Conservation (phyloP, 2,888 invertebrate genomes). For the Spialia ferax region DNA sequence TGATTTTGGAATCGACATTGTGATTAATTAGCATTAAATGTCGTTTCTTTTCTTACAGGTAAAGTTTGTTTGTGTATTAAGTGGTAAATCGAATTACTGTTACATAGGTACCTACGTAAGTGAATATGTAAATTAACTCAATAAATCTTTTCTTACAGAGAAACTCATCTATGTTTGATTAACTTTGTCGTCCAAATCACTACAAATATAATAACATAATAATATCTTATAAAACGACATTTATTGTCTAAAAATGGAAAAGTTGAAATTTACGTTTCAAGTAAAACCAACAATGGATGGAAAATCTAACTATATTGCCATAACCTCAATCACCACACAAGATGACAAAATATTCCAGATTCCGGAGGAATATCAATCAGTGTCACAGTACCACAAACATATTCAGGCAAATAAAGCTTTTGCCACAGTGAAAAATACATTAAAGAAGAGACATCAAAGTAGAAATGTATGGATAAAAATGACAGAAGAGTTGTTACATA, state of each 20-base stretch:
- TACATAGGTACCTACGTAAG: background rate
- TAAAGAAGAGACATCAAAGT: slow-evolving; percentile 42
- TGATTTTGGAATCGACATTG: background rate
- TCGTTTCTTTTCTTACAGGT: background rate
- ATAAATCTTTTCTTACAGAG: slow-evolving; percentile 4
- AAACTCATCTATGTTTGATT: slow-evolving; percentile 12
- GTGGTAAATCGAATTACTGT: no score
- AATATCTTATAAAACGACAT: slow-evolving; percentile 13
- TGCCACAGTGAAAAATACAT: slow-evolving; percentile 19
- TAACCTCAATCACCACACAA: background rate
- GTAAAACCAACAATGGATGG: slow-evolving; percentile 5
- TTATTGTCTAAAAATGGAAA: slow-evolving; percentile 4
- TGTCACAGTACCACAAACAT: slow-evolving; percentile 30
- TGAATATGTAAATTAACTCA: background rate
- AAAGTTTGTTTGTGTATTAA: background rate
- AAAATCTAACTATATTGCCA: slow-evolving; percentile 9
- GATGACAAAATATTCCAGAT: background rate
- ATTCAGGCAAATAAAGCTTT: slow-evolving; percentile 23
- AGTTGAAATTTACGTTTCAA: slow-evolving; percentile 18
- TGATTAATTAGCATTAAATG: slow-evolving; percentile 4
- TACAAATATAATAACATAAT: background rate
- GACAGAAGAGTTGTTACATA: slow-evolving; percentile 34
- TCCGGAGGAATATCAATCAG: slow-evolving; percentile 2
- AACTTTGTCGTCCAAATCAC: background rate
- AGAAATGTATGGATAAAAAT: slow-evolving; percentile 43